These are phyloP conservation scores for Petrocephalus sullivani DNA, from an alignment of 2,797 vertebrate species.

Conservation along the genomic window DNA sequence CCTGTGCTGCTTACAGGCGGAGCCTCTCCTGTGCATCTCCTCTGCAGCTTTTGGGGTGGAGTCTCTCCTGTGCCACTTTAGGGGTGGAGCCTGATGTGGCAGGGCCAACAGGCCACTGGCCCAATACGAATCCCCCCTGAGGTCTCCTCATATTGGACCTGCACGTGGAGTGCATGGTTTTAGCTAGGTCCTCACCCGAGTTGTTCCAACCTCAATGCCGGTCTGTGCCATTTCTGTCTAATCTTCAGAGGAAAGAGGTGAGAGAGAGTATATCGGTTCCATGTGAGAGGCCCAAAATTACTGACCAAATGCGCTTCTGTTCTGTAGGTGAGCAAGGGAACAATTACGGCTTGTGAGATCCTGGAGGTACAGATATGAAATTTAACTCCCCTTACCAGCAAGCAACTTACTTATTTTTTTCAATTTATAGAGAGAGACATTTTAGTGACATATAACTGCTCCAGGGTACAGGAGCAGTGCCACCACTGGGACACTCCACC, in stretches of 20 bases:
- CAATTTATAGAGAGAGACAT: not conserved
- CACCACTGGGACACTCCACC: not conserved
- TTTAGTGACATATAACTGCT: not conserved
- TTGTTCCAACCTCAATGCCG: slow-evolving; percentile 20
- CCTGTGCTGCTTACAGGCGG: slow-evolving; percentile 20
- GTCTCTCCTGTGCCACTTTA: not conserved
- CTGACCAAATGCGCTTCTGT: not conserved
- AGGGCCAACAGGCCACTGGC: not conserved
- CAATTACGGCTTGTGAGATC: not conserved
- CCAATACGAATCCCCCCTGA: slow-evolving; percentile 26
- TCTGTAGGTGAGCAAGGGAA: not conserved
- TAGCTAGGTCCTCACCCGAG: slow-evolving; percentile 19
- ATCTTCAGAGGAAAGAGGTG: slow-evolving; percentile 15
- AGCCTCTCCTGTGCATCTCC: not conserved
- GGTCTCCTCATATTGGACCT: slow-evolving; percentile 13
- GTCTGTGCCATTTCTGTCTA: slow-evolving; percentile 29
- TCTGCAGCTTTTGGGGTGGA: not conserved
- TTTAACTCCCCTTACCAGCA: not conserved
- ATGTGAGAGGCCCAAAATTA: slow-evolving; percentile 19
- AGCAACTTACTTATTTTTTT: not conserved
- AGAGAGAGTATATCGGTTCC: not conserved
- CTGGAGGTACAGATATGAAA: not conserved
- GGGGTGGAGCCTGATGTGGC: not conserved
- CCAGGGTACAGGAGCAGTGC: not conserved
- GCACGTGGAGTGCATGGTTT: slow-evolving; percentile 20